Evolutionary conservation across 2,113 vertebrate species (phyloP), one percentile per base, ranked within the genome.

Genomic region (Suricata suricatta): DNA sequence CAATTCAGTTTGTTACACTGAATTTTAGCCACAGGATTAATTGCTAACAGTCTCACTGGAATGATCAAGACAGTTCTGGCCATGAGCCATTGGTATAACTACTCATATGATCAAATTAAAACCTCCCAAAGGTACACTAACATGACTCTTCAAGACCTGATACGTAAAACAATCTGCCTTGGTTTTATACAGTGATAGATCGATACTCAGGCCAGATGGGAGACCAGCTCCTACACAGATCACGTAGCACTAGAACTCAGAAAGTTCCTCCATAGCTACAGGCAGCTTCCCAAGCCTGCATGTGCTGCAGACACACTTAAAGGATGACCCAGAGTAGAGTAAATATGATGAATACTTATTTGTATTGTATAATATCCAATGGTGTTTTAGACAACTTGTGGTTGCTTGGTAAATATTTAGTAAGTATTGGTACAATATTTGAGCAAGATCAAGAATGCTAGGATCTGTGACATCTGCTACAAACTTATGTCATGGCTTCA

Each of bases 11-110:
- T 88, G 63, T 71, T 1, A 33, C 47, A 64, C 92, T 82, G 77
- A 90, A 94, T 90, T 88, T 94, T 71, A 96, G 71, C 80, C 68
- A 81, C 7, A 90, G 44, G 41, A 95, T 96, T 81, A 92, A 93
- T 83, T 92, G 44, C n/a, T 83, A 64, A 52, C 63, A 54, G 57
- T 83, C 47, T 93, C 77, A 92, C 33, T 63, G 19, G 54, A 85
- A 83, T 44, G 10, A 81, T 57, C 81, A 47, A 77, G 76, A 92
- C 44, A 90, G 47, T 90, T 50, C 31, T 21, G 35, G 25, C 44
- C n/a, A 17, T 76, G 44, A 77, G 38, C 57, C 72, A 63, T 41
- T 88, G 57, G 2, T 72, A 8, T 72, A 93, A 82, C 25, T 92
- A 85, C 33, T 44, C 66, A 17, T 27, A 54, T 38, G 50, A 80